Evolutionary conservation across 2,113 vertebrate species (phyloP).

Genomic region (Lagopus muta): DNA sequence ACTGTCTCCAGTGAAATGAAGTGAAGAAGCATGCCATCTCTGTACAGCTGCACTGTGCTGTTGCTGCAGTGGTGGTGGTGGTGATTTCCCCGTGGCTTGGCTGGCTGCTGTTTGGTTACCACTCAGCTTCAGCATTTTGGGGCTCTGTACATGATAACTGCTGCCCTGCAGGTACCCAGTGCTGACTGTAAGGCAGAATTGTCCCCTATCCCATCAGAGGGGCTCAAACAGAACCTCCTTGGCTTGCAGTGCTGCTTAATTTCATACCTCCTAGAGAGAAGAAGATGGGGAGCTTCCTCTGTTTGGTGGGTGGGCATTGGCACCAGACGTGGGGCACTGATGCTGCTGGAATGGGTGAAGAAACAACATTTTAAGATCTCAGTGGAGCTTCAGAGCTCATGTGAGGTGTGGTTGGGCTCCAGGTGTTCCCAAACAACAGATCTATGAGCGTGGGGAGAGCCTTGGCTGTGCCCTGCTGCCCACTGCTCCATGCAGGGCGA

Average conservation of each 20-base stretch:
- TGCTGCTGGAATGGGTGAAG: background rate
- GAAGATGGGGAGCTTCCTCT: fast-evolving
- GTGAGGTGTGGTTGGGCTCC: background rate
- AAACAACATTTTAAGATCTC: background rate
- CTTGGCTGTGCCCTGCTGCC: background rate
- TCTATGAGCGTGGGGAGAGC: too few relatives aligned
- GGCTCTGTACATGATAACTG: background rate
- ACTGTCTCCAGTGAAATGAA: background rate
- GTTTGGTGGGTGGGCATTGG: background rate
- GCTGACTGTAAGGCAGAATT: background rate
- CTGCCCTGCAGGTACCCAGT: background rate
- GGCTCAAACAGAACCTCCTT: too few relatives aligned
- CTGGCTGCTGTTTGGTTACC: background rate
- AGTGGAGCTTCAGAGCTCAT: background rate
- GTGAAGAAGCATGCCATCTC: fast-evolving
- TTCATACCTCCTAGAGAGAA: too few relatives aligned
- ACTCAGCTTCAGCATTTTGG: background rate
- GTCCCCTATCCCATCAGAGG: fast-evolving
- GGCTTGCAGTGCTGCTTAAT: too few relatives aligned
- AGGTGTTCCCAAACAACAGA: background rate
- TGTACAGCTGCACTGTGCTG: fast-evolving
- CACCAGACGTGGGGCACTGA: fast-evolving
- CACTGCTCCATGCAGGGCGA: background rate
- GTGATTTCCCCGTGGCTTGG: background rate
- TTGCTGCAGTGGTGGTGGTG: fast-evolving